phyloP scores from a whole-genome alignment of 2,888 invertebrate genomes.

The Watsonalla binaria region DNA sequence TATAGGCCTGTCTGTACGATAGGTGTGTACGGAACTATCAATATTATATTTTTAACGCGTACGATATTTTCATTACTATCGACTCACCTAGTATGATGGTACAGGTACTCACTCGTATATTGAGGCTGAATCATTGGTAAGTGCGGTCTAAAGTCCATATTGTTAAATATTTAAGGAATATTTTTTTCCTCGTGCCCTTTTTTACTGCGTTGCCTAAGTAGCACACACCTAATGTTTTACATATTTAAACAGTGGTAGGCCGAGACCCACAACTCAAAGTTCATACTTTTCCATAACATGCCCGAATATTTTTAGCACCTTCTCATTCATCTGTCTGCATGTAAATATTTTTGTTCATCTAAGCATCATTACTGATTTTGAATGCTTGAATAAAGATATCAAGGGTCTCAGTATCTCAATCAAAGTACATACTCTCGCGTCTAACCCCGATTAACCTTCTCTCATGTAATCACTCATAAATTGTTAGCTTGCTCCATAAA shows the following conservation, averaged over 20 bases:
- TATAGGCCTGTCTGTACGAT: constrained; percentile 24
- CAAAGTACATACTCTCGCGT: background rate
- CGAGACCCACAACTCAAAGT: too few species aligned
- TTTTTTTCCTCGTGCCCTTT: background rate
- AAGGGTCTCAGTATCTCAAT: background rate
- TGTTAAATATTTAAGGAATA: background rate
- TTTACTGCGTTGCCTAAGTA: background rate
- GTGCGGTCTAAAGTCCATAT: background rate
- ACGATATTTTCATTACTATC: background rate
- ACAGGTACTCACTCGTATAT: background rate
- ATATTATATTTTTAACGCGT: constrained; percentile 20
- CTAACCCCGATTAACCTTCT: background rate
- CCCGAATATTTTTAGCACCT: too few species aligned
- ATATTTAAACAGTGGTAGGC: too few species aligned
- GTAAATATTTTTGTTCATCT: too few species aligned
- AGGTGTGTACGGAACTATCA: constrained; percentile 9
- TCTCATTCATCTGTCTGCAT: too few species aligned
- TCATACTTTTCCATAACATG: too few species aligned
- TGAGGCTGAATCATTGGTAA: background rate
- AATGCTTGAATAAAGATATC: too few species aligned
- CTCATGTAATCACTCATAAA: background rate
- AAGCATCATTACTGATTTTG: too few species aligned
- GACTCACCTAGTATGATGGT: background rate
- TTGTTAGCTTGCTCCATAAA: background rate
- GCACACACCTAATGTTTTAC: too few species aligned